Percentiles rank a stretch among this genome's conserved stretches.
These are phyloP conservation scores for Pseudomyrmex concolor DNA, from an alignment of 1,140 invertebrate species.

Conservation along the genomic window DNA sequence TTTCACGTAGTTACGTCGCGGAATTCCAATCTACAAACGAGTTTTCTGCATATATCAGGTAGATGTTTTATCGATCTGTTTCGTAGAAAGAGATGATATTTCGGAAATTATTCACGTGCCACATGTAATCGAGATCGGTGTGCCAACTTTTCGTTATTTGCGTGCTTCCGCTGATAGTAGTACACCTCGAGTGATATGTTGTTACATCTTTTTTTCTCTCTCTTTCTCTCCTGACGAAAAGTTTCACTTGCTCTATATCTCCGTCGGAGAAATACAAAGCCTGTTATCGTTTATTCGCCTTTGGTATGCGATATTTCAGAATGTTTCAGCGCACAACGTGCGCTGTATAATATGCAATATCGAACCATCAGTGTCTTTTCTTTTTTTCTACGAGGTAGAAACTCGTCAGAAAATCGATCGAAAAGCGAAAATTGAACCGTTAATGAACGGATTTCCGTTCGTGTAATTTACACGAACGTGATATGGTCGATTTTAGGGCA, in stretches of 20 bases:
- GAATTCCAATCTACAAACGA: too few species aligned
- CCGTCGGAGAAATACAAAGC: constrained; percentile 4
- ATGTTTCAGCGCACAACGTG: background rate
- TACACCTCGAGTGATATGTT: background rate
- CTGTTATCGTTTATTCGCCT: background rate
- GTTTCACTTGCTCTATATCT: constrained; percentile 13
- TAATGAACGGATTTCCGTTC: background rate
- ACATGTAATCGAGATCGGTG: constrained; percentile 41
- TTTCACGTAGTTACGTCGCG: background rate
- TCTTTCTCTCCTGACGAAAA: constrained; percentile 28
- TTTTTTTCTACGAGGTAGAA: background rate
- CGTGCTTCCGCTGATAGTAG: constrained; percentile 24
- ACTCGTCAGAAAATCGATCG: background rate
- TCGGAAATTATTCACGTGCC: constrained; percentile 43
- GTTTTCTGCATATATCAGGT: background rate
- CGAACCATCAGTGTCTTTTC: background rate
- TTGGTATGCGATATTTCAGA: background rate
- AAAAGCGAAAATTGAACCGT: background rate
- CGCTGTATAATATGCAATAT: background rate
- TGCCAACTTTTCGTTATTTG: constrained; percentile 31
- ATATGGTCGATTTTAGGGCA: background rate
- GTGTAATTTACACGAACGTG: too few species aligned
- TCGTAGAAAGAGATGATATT: background rate
- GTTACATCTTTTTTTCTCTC: background rate
- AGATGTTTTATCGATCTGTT: constrained; percentile 9